Evolutionary conservation across 2,113 vertebrate species (phyloP).

Genomic region (Tychaedon coryphoeus): DNA sequence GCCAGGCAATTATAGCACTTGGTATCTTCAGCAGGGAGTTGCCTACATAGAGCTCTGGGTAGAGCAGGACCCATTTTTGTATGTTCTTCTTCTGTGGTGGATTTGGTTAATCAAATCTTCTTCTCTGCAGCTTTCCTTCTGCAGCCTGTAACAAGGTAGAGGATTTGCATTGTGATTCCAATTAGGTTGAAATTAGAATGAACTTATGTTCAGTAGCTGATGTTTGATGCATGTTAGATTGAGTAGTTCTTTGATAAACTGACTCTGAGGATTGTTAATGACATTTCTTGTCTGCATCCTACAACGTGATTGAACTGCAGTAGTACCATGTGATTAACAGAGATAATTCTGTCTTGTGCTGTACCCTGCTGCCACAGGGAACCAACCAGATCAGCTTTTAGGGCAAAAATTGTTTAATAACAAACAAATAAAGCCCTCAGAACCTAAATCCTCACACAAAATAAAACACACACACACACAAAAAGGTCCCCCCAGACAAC

Average conservation of each 20-base stretch:
- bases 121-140: neutral
- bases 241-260: constrained; percentile 22
- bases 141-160: neutral
- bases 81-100: neutral
- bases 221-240: neutral
- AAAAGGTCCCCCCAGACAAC: accelerated
- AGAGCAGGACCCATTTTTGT: neutral
- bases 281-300: neutral
- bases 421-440: neutral
- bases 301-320: neutral
- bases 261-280: neutral
- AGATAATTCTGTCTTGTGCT: neutral
- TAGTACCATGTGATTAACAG: neutral
- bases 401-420: neutral
- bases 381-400: neutral
- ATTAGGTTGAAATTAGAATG: constrained; percentile 1
- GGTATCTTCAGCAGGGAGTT: neutral
- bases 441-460: neutral
- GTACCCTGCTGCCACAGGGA: neutral
- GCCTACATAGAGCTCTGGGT: neutral
- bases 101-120: neutral
- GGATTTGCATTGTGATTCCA: neutral
- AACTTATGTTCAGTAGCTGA: neutral
- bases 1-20: neutral
- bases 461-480: neutral